A percentile compares a stretch with the other conserved stretches of the same genome.
These are phyloP conservation scores for Steromphala cineraria DNA, from an alignment of 2,888 invertebrate species.

Conservation along the genomic window DNA sequence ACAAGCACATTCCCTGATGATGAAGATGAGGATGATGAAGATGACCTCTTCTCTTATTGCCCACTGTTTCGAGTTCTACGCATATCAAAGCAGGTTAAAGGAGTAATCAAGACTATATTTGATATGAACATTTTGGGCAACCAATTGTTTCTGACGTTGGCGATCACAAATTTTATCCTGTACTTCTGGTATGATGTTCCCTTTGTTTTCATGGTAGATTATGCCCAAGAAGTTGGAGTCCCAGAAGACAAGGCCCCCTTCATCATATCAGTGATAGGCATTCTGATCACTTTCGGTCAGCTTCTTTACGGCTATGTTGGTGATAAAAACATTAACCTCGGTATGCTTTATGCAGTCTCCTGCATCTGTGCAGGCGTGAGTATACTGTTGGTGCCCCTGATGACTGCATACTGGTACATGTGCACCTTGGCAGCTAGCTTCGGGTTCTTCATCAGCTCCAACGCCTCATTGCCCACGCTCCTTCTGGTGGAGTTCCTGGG, in stretches of 20 bases:
- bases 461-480: conserved; percentile 89
- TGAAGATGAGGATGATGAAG: conserved; percentile 39
- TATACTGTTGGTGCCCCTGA: conserved; percentile 64
- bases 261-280: conserved; percentile 86
- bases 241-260: conserved; percentile 78
- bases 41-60: conserved; percentile 5
- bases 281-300: conserved; percentile 88
- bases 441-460: conserved; percentile 92
- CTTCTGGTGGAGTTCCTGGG: conserved; percentile 92
- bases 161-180: conserved; percentile 89
- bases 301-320: conserved; percentile 88
- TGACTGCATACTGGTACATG: conserved; percentile 54
- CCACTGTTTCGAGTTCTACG: conserved; percentile 27
- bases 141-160: conserved; percentile 78
- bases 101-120: conserved; percentile 61
- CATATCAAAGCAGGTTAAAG: conserved; percentile 57
- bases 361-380: conserved; percentile 78
- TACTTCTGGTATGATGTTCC: conserved; percentile 95
- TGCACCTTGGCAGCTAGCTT: conserved; percentile 77
- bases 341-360: conserved; percentile 88
- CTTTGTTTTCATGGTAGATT: conserved; percentile 93
- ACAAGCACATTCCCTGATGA: conserved; percentile 44
- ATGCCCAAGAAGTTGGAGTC: conserved; percentile 80
- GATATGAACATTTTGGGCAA: conserved; percentile 66
- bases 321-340: conserved; percentile 88